These are phyloP conservation scores for Pyrgus malvae DNA, from an alignment of 2,888 invertebrate species.

Conservation along the genomic window DNA sequence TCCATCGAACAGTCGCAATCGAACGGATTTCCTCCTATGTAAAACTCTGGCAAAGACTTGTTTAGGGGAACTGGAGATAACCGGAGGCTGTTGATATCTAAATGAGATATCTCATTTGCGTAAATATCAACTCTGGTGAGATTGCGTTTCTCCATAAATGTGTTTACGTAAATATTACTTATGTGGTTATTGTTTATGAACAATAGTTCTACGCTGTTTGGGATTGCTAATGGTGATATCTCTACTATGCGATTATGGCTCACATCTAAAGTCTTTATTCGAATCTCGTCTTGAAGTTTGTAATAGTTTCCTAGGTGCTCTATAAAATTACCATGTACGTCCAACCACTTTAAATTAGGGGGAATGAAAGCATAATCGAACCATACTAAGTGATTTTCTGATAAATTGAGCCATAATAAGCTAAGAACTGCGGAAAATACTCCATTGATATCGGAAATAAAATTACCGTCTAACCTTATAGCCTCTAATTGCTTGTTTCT, in stretches of 20 bases:
- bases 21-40: slow-evolving; percentile 96
- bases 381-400: slow-evolving; percentile 95
- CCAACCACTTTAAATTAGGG: slow-evolving; percentile 93
- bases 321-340: slow-evolving; percentile 94
- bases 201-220: slow-evolving; percentile 92
- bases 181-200: slow-evolving; percentile 96
- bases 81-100: slow-evolving; percentile 91
- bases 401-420: slow-evolving; percentile 92
- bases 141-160: slow-evolving; percentile 92
- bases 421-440: slow-evolving; percentile 91
- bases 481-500: slow-evolving; percentile 91
- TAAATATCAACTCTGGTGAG: slow-evolving; percentile 94
- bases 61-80: slow-evolving; percentile 88
- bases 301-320: slow-evolving; percentile 94
- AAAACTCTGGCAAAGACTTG: slow-evolving; percentile 92
- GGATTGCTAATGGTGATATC: slow-evolving; percentile 90
- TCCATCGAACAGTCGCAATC: slow-evolving; percentile 98
- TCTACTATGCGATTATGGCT: slow-evolving; percentile 93
- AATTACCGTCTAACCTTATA: slow-evolving; percentile 93
- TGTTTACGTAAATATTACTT: slow-evolving; percentile 89
- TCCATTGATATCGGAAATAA: slow-evolving; percentile 93
- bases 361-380: slow-evolving; percentile 96
- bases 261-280: slow-evolving; percentile 92
- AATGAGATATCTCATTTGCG: slow-evolving; percentile 91
- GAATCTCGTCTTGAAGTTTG: slow-evolving; percentile 89